A percentile compares a stretch with the other conserved stretches of the same genome.
These are phyloP conservation scores for Gracilinanus agilis DNA, from an alignment of 2,113 vertebrate species.

Conservation along the genomic window DNA sequence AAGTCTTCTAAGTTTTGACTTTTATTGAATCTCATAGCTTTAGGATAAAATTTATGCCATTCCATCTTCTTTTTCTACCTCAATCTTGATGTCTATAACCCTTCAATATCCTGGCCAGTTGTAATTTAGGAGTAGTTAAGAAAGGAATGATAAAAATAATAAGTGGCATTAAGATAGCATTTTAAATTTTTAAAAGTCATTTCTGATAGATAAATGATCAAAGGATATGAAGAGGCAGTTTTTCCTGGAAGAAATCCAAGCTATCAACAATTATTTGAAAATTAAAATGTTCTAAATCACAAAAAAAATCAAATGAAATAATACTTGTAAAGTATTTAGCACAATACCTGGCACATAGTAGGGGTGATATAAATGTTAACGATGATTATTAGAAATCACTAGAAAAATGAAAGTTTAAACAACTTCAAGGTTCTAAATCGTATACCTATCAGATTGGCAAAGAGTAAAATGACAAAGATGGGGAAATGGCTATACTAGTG, in stretches of 20 bases:
- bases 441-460: not conserved
- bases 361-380: not conserved
- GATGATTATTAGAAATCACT: not conserved
- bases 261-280: not conserved
- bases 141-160: not conserved
- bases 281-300: not conserved
- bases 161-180: not conserved
- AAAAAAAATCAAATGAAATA: not conserved
- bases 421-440: not conserved
- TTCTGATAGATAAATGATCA: not conserved
- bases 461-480: not conserved
- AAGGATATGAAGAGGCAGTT: not conserved
- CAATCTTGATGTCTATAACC: not conserved
- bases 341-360: not conserved
- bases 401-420: not conserved
- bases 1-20: not conserved
- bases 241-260: not conserved
- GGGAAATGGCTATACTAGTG: not conserved
- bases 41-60: not conserved
- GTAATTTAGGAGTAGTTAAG: not conserved
- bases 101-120: not conserved
- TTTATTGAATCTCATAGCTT: not conserved
- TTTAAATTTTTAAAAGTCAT: not conserved
- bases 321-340: not conserved
- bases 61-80: not conserved